Percentiles rank a stretch among this genome's conserved stretches.
Evolutionary conservation across 2,888 invertebrate species (phyloP).

Genomic region (Salpingus planirostris): DNA sequence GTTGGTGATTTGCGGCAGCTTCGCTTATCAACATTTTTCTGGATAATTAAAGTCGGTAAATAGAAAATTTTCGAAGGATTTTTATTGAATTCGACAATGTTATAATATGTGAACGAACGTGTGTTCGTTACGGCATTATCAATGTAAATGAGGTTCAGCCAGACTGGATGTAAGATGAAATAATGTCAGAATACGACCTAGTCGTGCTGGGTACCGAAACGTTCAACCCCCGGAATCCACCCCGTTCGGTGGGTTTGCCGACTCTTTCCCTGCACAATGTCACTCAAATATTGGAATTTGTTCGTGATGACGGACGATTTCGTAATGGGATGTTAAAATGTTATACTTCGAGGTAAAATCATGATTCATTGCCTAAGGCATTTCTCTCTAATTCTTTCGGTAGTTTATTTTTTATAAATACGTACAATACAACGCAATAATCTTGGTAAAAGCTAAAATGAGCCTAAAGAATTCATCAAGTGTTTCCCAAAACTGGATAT

Average conservation of each 20-base stretch:
- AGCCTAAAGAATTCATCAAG: too few species aligned
- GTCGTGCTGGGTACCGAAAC: constrained; percentile 21
- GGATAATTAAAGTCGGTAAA: background rate
- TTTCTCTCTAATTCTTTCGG: too few species aligned
- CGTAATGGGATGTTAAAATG: too few species aligned
- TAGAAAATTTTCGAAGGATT: background rate
- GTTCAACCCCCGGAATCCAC: too few species aligned
- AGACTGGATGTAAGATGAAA: constrained; percentile 7
- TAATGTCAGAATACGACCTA: constrained; percentile 17
- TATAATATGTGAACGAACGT: constrained; percentile 4
- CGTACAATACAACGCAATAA: too few species aligned
- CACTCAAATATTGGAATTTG: constrained; percentile 12
- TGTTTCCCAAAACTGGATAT: too few species aligned
- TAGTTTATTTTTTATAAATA: too few species aligned
- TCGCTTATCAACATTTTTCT: constrained; percentile 16
- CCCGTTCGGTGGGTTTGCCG: constrained; percentile 7
- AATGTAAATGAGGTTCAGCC: constrained; percentile 5
- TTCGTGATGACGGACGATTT: constrained; percentile 10
- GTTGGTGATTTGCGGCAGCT: too few species aligned
- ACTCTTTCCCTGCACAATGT: constrained; percentile 5
- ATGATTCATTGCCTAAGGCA: too few species aligned
- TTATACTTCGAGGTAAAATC: too few species aligned
- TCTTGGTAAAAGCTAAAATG: too few species aligned
- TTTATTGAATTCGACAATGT: too few species aligned
- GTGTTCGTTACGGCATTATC: constrained; percentile 10